Evolutionary conservation across 2,113 vertebrate species (phyloP).

Genomic region (Oncorhynchus mykiss): DNA sequence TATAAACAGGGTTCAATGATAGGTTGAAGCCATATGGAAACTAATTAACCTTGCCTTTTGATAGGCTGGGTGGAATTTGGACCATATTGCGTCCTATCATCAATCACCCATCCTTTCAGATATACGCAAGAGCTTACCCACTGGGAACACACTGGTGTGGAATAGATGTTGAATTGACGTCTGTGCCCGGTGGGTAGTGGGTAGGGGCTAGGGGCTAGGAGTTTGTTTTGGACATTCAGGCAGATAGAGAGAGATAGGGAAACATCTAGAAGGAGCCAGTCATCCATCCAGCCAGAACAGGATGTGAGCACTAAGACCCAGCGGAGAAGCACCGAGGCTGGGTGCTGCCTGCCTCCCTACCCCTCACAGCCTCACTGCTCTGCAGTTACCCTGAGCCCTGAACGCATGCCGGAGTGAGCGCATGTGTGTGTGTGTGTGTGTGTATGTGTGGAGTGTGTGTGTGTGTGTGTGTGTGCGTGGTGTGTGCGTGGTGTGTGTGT

Average conservation of each 20-base stretch:
- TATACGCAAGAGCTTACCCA: too few species aligned
- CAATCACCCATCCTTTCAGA: too few species aligned
- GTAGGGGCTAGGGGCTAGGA: too few species aligned
- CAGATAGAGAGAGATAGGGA: conserved; percentile 1
- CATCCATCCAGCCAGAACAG: neutral
- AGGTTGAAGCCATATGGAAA: too few species aligned
- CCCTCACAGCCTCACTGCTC: conserved; percentile 58
- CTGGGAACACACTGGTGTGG: too few species aligned
- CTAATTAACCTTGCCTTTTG: too few species aligned
- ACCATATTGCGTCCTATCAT: too few species aligned
- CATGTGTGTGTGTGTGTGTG: neutral
- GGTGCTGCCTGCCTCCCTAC: too few species aligned
- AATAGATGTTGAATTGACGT: too few species aligned
- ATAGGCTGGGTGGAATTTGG: too few species aligned
- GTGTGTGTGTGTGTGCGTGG: neutral
- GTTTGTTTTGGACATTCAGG: neutral
- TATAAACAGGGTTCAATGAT: too few species aligned
- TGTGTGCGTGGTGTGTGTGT: neutral
- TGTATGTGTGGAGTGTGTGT: neutral
- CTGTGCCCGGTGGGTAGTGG: too few species aligned
- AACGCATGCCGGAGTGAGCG: conserved; percentile 34
- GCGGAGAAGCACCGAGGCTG: conserved; percentile 37
- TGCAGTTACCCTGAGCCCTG: conserved; percentile 64
- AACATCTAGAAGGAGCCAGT: neutral
- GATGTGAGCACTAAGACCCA: conserved; percentile 74